These are phyloP conservation scores for Stigmatopora argus DNA, from an alignment of 2,113 vertebrate genomes.

Conservation along the genomic window DNA sequence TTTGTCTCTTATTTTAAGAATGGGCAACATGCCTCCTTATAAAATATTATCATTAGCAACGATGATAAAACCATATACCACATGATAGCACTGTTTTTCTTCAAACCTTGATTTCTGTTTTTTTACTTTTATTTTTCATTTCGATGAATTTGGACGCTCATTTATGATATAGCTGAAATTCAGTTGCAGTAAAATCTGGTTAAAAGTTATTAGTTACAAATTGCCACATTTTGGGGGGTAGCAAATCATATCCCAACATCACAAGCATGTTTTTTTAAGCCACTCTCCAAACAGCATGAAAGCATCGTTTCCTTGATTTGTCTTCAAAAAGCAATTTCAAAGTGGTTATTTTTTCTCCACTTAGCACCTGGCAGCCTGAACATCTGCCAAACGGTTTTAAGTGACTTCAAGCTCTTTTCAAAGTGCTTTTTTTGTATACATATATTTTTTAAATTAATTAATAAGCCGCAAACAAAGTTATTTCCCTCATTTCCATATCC, in stretches of 20 bases:
- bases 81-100: too few species aligned
- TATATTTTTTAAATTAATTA: constrained; percentile 8
- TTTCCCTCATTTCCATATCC: too few species aligned
- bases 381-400: constrained; percentile 31
- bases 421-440: constrained; percentile 50
- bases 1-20: too few species aligned
- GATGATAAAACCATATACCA: too few species aligned
- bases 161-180: neutral
- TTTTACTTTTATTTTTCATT: too few species aligned
- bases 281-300: neutral
- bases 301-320: constrained; percentile 10
- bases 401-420: constrained; percentile 27
- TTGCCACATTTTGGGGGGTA: neutral
- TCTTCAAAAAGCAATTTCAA: constrained; percentile 14
- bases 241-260: neutral
- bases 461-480: constrained; percentile 26
- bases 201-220: neutral
- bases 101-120: too few species aligned
- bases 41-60: too few species aligned
- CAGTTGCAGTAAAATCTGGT: neutral
- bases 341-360: constrained; percentile 4
- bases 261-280: neutral
- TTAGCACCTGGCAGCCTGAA: constrained; percentile 4
- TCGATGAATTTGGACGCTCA: neutral
- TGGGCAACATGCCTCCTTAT: too few species aligned